These are phyloP conservation scores for Shargacucullia verbasci DNA, from an alignment of 2,888 invertebrate genomes.

Conservation along the genomic window DNA sequence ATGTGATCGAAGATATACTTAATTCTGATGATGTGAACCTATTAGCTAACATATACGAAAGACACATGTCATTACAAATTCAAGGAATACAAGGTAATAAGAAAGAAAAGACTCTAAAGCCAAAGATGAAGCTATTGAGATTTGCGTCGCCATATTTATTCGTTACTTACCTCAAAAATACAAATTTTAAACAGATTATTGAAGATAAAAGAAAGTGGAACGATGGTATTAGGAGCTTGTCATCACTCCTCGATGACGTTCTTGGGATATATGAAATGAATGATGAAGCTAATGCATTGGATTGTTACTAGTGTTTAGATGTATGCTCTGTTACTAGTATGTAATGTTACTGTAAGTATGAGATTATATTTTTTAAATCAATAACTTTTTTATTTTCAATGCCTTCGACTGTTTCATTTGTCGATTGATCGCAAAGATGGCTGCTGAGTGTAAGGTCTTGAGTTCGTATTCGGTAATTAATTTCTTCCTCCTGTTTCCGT, in stretches of 20 bases:
- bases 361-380: slow-evolving; percentile 49
- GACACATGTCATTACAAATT: slow-evolving; percentile 82
- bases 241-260: slow-evolving; percentile 93
- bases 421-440: too few relatives aligned
- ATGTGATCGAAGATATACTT: slow-evolving; percentile 91
- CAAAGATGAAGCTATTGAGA: slow-evolving; percentile 70
- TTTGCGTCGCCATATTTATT: slow-evolving; percentile 89
- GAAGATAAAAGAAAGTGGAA: slow-evolving; percentile 91
- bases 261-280: slow-evolving; percentile 89
- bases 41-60: slow-evolving; percentile 89
- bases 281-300: slow-evolving; percentile 90
- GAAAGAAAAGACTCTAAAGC: slow-evolving; percentile 60
- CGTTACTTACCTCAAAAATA: slow-evolving; percentile 86
- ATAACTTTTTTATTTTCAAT: slow-evolving; percentile 13
- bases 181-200: slow-evolving; percentile 90
- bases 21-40: slow-evolving; percentile 90
- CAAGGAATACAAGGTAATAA: slow-evolving; percentile 69
- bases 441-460: too few relatives aligned
- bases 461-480: too few relatives aligned
- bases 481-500: too few relatives aligned
- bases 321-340: slow-evolving; percentile 6
- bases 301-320: slow-evolving; percentile 90
- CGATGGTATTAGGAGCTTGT: slow-evolving; percentile 90
- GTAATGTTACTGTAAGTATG: slow-evolving; percentile 22
- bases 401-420: too few relatives aligned